Evolutionary conservation across 2,888 invertebrate species (phyloP).

Genomic region (Malthinus seriepunctatus): DNA sequence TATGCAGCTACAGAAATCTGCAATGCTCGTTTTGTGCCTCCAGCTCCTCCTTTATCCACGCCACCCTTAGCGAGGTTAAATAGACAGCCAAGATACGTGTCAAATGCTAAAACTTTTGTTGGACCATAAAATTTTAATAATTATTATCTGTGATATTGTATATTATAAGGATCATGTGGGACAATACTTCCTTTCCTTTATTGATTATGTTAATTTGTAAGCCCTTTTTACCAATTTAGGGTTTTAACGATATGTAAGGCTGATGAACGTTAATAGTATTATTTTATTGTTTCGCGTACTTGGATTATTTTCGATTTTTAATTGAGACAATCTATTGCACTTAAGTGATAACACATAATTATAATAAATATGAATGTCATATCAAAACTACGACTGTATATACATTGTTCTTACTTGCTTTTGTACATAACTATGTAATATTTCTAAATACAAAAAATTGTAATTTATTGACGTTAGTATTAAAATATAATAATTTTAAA

Average conservation of each 20-base stretch:
- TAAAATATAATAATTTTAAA: constrained; percentile 2
- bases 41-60: constrained; percentile 51
- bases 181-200: background rate
- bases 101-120: constrained; percentile 47
- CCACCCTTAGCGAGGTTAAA: constrained; percentile 54
- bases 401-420: constrained; percentile 15
- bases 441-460: constrained; percentile 19
- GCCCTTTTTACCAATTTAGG: constrained; percentile 12
- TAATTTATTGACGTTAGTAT: constrained; percentile 21
- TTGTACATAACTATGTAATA: constrained; percentile 26
- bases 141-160: constrained; percentile 46
- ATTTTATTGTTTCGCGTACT: constrained; percentile 8
- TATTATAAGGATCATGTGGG: background rate
- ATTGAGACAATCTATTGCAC: constrained; percentile 25
- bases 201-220: background rate
- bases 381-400: constrained; percentile 23
- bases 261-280: constrained; percentile 23
- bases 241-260: constrained; percentile 20
- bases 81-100: constrained; percentile 53
- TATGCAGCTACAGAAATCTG: constrained; percentile 73
- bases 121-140: constrained; percentile 45
- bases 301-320: constrained; percentile 2
- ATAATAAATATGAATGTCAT: constrained; percentile 13
- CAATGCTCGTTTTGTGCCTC: constrained; percentile 53
- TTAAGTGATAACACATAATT: constrained; percentile 14